Conservation (phyloP, 2,888 invertebrate genomes). For the Mesoligia furuncula region DNA sequence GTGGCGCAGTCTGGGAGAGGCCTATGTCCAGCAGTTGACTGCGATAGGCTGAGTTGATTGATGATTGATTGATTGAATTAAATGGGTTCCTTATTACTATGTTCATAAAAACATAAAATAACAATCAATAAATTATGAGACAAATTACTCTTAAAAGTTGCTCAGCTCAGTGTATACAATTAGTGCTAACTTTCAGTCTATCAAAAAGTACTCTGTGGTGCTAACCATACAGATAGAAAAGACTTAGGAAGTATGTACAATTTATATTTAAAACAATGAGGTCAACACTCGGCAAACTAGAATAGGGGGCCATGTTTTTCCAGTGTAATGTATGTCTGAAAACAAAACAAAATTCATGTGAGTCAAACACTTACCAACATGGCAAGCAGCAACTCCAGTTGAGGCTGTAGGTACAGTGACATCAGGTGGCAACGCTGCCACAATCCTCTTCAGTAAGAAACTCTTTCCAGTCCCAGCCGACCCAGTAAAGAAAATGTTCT, state of each 20-base stretch:
- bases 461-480: constrained; percentile 99
- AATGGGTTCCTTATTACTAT: not conserved
- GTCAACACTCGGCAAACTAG: not conserved
- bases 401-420: constrained; percentile 98
- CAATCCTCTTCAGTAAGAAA: constrained; percentile 95
- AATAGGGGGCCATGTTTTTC: not conserved
- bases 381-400: constrained; percentile 98
- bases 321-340: not conserved
- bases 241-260: not conserved
- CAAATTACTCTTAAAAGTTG: not conserved
- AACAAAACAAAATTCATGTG: not conserved
- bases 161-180: not conserved
- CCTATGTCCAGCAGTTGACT: too few species aligned
- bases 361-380: constrained; percentile 91
- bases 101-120: not conserved
- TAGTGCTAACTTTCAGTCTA: too few species aligned
- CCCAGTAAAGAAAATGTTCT: constrained; percentile 97
- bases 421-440: constrained; percentile 96
- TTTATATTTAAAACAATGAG: constrained; percentile 14
- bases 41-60: too few species aligned
- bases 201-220: too few species aligned
- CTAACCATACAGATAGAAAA: not conserved
- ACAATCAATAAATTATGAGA: not conserved
- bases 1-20: too few species aligned
- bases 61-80: too few species aligned